phyloP scores from a whole-genome alignment of 2,888 invertebrate species.

The Aproaerema taeniolella region DNA sequence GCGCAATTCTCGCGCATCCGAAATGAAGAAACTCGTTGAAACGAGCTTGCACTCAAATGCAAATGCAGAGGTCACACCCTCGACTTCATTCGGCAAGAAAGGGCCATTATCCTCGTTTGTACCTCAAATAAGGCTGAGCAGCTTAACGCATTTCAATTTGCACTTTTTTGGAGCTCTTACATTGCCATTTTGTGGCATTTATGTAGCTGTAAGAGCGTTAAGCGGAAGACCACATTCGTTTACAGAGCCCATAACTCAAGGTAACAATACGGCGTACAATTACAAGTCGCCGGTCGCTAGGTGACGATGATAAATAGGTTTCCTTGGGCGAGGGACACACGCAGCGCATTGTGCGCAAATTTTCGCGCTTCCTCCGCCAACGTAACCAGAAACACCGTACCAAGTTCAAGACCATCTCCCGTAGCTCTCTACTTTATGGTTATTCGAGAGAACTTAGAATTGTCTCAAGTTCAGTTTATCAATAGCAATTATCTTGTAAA shows the following conservation, averaged over 20 bases:
- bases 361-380: constrained; percentile 23
- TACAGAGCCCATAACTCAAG: constrained; percentile 58
- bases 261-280: constrained; percentile 71
- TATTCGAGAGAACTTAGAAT: constrained; percentile 13
- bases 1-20: constrained; percentile 28
- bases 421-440: constrained; percentile 4
- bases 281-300: constrained; percentile 57
- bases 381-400: constrained; percentile 3
- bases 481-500: constrained; percentile 36
- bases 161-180: background rate
- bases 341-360: constrained; percentile 36
- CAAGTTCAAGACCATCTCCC: no score
- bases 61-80: constrained; percentile 27
- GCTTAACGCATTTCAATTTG: no score
- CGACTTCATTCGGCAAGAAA: constrained; percentile 18
- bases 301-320: constrained; percentile 72
- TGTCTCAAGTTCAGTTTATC: constrained; percentile 27
- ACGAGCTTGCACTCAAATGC: constrained; percentile 28
- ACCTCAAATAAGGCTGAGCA: no score
- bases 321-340: constrained; percentile 58
- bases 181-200: background rate
- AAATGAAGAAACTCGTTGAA: constrained; percentile 28
- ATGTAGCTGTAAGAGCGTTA: constrained; percentile 10
- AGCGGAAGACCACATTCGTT: constrained; percentile 54
- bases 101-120: constrained; percentile 1